Conservation (phyloP, 2,888 invertebrate genomes). For the Geotrupes spiniger region DNA sequence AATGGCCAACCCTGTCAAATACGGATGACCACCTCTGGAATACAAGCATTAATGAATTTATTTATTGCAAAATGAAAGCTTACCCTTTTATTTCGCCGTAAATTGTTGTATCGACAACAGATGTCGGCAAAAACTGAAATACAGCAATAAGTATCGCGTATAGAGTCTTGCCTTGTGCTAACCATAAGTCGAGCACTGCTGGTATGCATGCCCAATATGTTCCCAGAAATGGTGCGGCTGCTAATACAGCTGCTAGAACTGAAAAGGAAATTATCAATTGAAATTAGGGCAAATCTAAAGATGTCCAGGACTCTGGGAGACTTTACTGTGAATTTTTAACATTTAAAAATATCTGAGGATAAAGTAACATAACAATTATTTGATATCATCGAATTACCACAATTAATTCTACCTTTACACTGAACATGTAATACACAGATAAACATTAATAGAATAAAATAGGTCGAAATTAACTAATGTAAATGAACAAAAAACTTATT, state of each 20-base stretch:
- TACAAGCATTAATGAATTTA: background rate
- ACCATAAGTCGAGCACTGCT: slow-evolving; percentile 92
- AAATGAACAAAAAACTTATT: too few relatives aligned
- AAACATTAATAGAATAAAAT: too few relatives aligned
- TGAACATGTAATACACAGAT: too few relatives aligned
- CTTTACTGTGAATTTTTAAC: too few relatives aligned
- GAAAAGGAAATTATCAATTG: slow-evolving; percentile 42
- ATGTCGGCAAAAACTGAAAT: slow-evolving; percentile 85
- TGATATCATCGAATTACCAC: too few relatives aligned
- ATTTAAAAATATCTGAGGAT: too few relatives aligned
- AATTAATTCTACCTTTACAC: too few relatives aligned
- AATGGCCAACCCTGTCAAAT: slow-evolving; percentile 93
- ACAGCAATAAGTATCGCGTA: slow-evolving; percentile 78
- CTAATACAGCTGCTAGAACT: slow-evolving; percentile 88
- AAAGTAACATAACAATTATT: too few relatives aligned
- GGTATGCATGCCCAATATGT: slow-evolving; percentile 95
- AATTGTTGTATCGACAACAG: slow-evolving; percentile 91
- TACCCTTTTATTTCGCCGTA: slow-evolving; percentile 97
- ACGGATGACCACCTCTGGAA: slow-evolving; percentile 79
- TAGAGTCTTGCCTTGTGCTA: slow-evolving; percentile 81
- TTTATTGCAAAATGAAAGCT: slow-evolving; percentile 31
- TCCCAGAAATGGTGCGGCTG: slow-evolving; percentile 93
- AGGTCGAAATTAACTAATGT: too few relatives aligned
- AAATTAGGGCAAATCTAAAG: too few relatives aligned
- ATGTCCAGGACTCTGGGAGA: too few relatives aligned